phyloP scores from a whole-genome alignment of 2,113 vertebrate genomes.

The Parus major region DNA sequence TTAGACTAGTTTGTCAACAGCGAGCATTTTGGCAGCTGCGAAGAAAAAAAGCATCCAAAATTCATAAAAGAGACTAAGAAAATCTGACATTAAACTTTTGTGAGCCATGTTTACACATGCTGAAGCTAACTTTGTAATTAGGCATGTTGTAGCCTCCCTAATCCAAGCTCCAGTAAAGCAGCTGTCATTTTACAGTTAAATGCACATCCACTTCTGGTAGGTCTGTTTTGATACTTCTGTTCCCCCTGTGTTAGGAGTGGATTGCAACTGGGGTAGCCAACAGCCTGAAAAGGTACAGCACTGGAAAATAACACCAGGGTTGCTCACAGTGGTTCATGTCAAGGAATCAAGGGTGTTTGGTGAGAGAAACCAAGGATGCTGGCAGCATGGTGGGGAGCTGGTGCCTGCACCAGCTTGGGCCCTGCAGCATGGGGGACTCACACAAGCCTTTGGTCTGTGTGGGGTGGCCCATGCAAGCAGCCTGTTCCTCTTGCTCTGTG shows the following conservation, averaged over 20 bases:
- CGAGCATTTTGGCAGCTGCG: constrained; percentile 52
- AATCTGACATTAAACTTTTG: background rate
- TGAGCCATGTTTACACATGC: background rate
- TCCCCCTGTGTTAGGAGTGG: background rate
- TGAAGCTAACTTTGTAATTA: background rate
- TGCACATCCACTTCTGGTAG: background rate
- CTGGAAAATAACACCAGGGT: background rate
- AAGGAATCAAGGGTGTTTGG: background rate
- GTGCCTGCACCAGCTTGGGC: background rate
- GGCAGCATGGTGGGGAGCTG: background rate
- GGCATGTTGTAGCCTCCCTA: background rate
- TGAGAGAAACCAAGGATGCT: background rate
- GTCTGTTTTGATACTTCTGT: background rate
- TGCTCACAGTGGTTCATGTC: background rate
- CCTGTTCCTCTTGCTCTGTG: background rate
- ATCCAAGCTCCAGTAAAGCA: background rate
- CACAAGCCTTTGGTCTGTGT: fast-evolving
- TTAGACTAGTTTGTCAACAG: constrained; percentile 74
- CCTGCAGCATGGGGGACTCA: background rate
- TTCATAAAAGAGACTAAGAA: background rate
- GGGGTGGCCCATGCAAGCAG: background rate
- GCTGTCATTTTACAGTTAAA: background rate
- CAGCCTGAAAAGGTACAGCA: background rate
- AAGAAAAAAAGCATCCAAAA: constrained; percentile 4
- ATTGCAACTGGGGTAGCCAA: background rate